Percentiles rank a stretch among this genome's conserved stretches.
These are phyloP conservation scores for Oligia fasciuncula DNA, from an alignment of 2,888 invertebrate species.

Conservation along the genomic window DNA sequence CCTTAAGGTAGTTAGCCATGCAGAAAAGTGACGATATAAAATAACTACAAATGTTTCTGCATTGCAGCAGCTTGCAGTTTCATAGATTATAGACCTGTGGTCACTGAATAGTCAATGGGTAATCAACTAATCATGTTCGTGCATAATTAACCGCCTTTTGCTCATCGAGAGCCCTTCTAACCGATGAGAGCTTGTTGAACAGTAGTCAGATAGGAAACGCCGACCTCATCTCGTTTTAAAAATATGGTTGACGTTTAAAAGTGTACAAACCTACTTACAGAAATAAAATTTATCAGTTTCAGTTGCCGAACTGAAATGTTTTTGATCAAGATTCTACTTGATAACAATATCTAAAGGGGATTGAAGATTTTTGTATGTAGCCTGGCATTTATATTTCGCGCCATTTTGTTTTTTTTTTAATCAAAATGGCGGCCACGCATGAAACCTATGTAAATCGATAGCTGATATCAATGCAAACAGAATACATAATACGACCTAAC, in stretches of 20 bases:
- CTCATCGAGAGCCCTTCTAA: background rate
- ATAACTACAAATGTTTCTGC: background rate
- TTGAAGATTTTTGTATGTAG: too few species aligned
- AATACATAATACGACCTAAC: too few species aligned
- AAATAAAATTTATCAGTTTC: background rate
- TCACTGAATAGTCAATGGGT: background rate
- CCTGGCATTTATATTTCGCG: too few species aligned
- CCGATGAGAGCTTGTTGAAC: background rate
- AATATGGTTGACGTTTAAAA: too few species aligned
- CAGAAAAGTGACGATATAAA: too few species aligned
- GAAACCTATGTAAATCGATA: too few species aligned
- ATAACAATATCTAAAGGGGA: background rate
- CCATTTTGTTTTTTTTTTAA: background rate
- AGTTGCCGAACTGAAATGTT: background rate
- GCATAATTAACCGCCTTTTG: slow-evolving; percentile 32
- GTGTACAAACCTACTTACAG: too few species aligned
- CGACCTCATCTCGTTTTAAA: too few species aligned
- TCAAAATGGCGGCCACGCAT: background rate
- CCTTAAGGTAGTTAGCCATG: too few species aligned
- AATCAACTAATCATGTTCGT: background rate
- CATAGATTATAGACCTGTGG: slow-evolving; percentile 1
- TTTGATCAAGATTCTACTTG: background rate
- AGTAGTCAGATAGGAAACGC: background rate
- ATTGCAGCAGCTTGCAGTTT: background rate
- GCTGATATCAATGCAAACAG: too few species aligned